Conservation (phyloP, 2,113 vertebrate species). For the Ascaphus truei region DNA sequence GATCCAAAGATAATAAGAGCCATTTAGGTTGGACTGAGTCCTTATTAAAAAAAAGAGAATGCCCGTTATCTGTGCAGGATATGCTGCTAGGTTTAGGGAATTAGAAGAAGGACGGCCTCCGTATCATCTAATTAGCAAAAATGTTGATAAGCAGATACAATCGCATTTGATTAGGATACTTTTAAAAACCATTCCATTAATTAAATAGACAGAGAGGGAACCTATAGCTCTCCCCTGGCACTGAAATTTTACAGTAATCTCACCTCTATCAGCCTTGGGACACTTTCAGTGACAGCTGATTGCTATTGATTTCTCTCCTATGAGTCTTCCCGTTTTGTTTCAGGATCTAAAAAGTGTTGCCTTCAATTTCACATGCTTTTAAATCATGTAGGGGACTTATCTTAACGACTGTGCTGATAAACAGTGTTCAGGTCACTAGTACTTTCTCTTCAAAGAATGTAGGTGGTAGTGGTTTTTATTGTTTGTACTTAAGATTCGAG, state of each 20-base stretch:
- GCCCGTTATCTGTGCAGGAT: constrained; percentile 68
- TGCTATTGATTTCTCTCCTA: constrained; percentile 66
- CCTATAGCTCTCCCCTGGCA: constrained; percentile 63
- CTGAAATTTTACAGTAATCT: constrained; percentile 68
- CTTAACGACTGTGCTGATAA: constrained; percentile 68
- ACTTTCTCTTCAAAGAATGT: constrained; percentile 56
- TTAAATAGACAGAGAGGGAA: constrained; percentile 74
- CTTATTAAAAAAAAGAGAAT: constrained; percentile 62
- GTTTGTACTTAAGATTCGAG: constrained; percentile 65
- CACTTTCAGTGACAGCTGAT: constrained; percentile 65
- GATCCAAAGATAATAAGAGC: constrained; percentile 60
- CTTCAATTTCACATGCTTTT: constrained; percentile 63
- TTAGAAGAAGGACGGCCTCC: constrained; percentile 68
- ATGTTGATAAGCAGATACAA: constrained; percentile 81
- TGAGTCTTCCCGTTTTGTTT: constrained; percentile 60
- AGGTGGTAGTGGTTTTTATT: constrained; percentile 56
- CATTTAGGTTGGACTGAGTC: constrained; percentile 66
- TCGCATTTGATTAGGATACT: constrained; percentile 79
- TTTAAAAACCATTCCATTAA: constrained; percentile 83
- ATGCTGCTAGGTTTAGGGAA: constrained; percentile 69
- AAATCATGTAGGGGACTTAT: constrained; percentile 66
- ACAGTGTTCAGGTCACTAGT: constrained; percentile 63
- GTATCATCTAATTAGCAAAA: constrained; percentile 79
- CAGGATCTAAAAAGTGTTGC: constrained; percentile 64
- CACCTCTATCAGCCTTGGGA: constrained; percentile 64